Evolutionary conservation across 2,888 invertebrate genomes (phyloP).

Genomic region (Trichopoda pennipes): DNA sequence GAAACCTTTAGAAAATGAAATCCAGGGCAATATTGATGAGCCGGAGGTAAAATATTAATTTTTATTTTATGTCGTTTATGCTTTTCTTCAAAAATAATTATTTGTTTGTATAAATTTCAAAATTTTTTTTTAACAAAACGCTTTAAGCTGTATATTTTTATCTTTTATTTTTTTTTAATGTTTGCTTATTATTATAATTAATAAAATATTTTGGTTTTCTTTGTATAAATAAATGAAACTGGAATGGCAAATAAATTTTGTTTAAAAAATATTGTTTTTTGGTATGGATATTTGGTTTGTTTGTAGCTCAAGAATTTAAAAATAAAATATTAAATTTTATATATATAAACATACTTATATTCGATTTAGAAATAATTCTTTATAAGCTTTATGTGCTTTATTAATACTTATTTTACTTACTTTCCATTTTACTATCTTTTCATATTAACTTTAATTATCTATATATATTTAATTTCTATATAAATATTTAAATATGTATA

Average conservation of each 20-base stretch:
- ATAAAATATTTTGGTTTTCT: constrained; percentile 37
- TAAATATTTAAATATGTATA: constrained; percentile 7
- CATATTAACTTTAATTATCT: constrained; percentile 7
- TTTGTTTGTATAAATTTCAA: constrained; percentile 34
- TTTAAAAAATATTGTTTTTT: constrained; percentile 7
- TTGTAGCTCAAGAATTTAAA: constrained; percentile 28
- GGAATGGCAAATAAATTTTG: constrained; percentile 52
- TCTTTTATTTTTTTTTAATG: constrained; percentile 18
- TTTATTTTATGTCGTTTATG: constrained; percentile 10
- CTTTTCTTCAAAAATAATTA: constrained; percentile 18
- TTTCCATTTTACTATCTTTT: constrained; percentile 5
- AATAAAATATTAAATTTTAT: constrained; percentile 11
- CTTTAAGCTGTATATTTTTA: constrained; percentile 47
- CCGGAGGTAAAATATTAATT: constrained; percentile 78
- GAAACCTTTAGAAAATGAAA: constrained; percentile 77
- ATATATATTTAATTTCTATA: constrained; percentile 2
- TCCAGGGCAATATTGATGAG: constrained; percentile 76
- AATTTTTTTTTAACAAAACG: constrained; percentile 34
- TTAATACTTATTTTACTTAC: constrained; percentile 3
- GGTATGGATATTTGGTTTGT: constrained; percentile 54
- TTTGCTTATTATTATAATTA: constrained; percentile 18
- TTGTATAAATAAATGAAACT: constrained; percentile 46
- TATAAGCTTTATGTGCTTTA: constrained; percentile 29
- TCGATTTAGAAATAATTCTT: constrained; percentile 1
- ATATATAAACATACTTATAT: too few relatives aligned